phyloP scores from a whole-genome alignment of 2,888 invertebrate genomes.

The Tinea pellionella region DNA sequence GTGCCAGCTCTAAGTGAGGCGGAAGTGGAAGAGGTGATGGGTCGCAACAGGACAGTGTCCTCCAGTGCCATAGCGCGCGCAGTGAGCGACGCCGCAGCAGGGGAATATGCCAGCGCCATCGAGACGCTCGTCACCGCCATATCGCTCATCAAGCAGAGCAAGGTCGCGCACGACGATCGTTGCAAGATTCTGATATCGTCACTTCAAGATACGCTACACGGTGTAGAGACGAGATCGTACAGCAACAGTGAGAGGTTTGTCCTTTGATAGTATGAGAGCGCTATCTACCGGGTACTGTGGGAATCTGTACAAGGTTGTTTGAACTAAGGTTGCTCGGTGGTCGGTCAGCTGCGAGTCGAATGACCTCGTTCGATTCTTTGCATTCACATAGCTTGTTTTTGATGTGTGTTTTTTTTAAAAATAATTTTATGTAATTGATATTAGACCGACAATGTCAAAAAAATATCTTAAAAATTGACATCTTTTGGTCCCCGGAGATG shows the following conservation, averaged over 20 bases:
- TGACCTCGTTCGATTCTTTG: too few relatives aligned
- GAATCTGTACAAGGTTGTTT: too few relatives aligned
- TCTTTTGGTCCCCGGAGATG: too few relatives aligned
- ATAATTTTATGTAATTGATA: too few relatives aligned
- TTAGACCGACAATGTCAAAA: too few relatives aligned
- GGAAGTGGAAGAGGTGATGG: constrained; percentile 99
- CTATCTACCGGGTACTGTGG: too few relatives aligned
- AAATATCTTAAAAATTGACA: too few relatives aligned
- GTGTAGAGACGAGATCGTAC: constrained; percentile 98
- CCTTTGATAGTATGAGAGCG: too few relatives aligned
- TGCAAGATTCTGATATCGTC: constrained; percentile 98
- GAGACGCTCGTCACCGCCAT: constrained; percentile 99
- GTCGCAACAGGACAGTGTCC: constrained; percentile 95
- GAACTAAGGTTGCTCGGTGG: too few relatives aligned
- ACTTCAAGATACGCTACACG: constrained; percentile 95
- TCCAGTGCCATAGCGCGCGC: constrained; percentile 97
- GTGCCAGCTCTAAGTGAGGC: constrained; percentile 78
- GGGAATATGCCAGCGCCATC: constrained; percentile 97
- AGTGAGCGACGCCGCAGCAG: constrained; percentile 96
- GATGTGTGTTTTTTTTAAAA: too few relatives aligned
- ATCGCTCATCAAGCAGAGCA: constrained; percentile 97
- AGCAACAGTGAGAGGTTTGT: constrained; percentile 63
- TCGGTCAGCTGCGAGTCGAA: too few relatives aligned
- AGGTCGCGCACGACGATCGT: constrained; percentile 94
- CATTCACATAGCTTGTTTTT: too few relatives aligned